Percentiles rank a stretch among this genome's conserved stretches.
Evolutionary conservation across 1,140 invertebrate genomes (phyloP).

Genomic region (Drosophila bocki): DNA sequence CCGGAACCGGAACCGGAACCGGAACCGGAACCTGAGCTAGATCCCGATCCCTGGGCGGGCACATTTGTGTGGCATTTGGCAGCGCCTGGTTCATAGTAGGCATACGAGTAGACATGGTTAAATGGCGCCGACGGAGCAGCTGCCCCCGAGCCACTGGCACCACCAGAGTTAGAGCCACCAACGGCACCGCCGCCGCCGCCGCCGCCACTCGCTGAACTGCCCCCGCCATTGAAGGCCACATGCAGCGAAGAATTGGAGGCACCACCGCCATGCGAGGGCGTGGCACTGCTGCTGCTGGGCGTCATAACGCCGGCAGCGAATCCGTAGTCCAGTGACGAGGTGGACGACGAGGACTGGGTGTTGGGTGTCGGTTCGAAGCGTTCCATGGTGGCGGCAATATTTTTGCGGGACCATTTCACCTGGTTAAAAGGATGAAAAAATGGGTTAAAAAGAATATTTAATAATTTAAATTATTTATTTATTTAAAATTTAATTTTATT

Average conservation of each 20-base stretch:
- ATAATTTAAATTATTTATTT: no score
- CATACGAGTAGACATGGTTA: conserved; percentile 90
- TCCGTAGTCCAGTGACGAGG: conserved; percentile 78
- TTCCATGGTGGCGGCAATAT: conserved; percentile 88
- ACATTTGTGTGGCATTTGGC: conserved; percentile 87
- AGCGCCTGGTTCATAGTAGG: conserved; percentile 90
- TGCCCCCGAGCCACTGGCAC: conserved; percentile 71
- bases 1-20: conserved; percentile 17
- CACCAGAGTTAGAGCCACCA: conserved; percentile 63
- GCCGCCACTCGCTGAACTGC: conserved; percentile 6
- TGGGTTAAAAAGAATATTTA: background rate
- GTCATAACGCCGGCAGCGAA: conserved; percentile 80
- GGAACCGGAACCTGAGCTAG: conserved; percentile 2
- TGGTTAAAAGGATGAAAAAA: conserved; percentile 9
- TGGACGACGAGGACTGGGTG: conserved; percentile 72
- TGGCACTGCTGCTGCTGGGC: conserved; percentile 64
- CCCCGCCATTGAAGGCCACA: conserved; percentile 63
- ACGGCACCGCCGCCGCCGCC: conserved; percentile 21
- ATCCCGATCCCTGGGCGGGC: conserved; percentile 82
- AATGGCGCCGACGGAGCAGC: conserved; percentile 61
- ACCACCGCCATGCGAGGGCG: conserved; percentile 61
- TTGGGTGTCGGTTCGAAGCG: conserved; percentile 86
- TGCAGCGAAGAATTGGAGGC: conserved; percentile 67
- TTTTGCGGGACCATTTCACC: conserved; percentile 86
- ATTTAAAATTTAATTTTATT: no score